Evolutionary conservation across 2,113 vertebrate species (phyloP), one percentile per base, ranked within the genome.

Genomic region (Pleuronectes platessa): DNA sequence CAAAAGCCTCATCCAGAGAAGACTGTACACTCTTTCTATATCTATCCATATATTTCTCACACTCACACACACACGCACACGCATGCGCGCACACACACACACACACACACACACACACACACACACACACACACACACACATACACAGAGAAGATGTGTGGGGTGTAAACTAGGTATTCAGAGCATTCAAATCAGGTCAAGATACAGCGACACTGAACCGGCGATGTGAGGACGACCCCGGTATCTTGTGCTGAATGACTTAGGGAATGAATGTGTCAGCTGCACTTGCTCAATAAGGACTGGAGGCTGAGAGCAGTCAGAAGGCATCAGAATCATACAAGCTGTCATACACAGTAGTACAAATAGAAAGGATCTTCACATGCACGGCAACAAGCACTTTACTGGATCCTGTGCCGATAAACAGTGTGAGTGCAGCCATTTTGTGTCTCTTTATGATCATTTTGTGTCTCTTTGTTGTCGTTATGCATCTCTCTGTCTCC

Each of bases 201-300:
- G 65, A 82, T 51, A 31, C 40, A 71, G 56, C 68, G 65, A 69
- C 65, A 76, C 55, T 47, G 58, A 85, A 75, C 63, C 35, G 68
- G 65, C 64, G 80, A 87, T 74, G 68, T 49, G 68, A 86, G 78
- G 69, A 54, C 75, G 70, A 67, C 62, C 6, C 6, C 56, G 79
- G 71, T 8, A 35, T 65, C 9, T 71, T 18, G 49, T 26, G 65
- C 51, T 87, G 71, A 85, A 71, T 79, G 82, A 71, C 71, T 85
- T 47, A 58, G 56, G 71, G 67, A 85, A 83, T 83, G 24, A 83
- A 85, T 76, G 71, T 70, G 82, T 89, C 85, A 85, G 88, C 80
- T 87, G 88, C 85, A 74, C 61, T 81, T 51, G 62, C 65, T 87
- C 71, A 73, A 81, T 83, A 63, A 76, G 76, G 5, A 45, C 69